Percentiles rank a stretch among this genome's conserved stretches.
phyloP scores from a whole-genome alignment of 2,113 vertebrate genomes.

The Acrocephalus kingi region DNA sequence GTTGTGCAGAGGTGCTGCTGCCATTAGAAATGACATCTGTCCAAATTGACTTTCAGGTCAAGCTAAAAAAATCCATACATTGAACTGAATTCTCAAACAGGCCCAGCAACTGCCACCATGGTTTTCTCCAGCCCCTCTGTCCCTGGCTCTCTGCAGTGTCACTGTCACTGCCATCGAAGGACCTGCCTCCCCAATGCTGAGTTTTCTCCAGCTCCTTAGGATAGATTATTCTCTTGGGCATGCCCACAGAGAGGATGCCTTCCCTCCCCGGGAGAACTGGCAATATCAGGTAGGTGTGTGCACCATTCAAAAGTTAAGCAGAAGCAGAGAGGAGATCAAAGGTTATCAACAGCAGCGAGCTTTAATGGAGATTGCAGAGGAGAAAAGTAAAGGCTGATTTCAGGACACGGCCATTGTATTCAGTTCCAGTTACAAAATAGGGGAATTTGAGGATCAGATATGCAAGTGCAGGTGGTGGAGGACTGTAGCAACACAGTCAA shows the following conservation, averaged over 20 bases:
- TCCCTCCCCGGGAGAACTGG: neutral
- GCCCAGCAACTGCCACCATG: rapidly evolving
- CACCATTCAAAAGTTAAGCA: neutral
- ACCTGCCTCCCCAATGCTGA: neutral
- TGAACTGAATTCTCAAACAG: neutral
- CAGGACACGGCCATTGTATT: neutral
- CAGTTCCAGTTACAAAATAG: neutral
- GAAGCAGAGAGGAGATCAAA: constrained; percentile 29
- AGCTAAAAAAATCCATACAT: neutral
- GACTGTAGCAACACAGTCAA: constrained; percentile 6
- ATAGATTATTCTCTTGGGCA: neutral
- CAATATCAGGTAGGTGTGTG: neutral
- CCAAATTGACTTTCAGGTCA: neutral
- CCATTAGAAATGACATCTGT: neutral
- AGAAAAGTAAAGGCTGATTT: constrained; percentile 4
- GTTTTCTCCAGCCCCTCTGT: neutral
- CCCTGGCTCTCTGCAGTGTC: neutral
- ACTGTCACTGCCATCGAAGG: neutral
- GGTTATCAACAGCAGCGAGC: neutral
- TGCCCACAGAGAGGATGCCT: neutral
- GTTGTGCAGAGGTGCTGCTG: neutral
- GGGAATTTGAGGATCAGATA: constrained; percentile 30
- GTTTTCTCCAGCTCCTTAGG: neutral
- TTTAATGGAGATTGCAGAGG: neutral
- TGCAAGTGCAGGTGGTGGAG: neutral